Conservation (phyloP, 1,140 invertebrate species). For the Ceratitis capitata region DNA sequence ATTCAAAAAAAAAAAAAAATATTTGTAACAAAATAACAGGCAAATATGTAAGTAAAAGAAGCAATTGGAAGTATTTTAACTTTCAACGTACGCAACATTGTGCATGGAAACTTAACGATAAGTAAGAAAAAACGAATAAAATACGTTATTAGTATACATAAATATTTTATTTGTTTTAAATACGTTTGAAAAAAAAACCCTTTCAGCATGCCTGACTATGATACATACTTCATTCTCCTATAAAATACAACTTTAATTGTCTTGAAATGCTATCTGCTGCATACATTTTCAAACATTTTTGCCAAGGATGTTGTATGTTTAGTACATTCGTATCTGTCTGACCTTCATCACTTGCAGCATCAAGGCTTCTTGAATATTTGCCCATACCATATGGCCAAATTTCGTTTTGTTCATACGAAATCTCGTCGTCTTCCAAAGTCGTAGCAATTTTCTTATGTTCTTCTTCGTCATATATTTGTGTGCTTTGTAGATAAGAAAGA, state of each 20-base stretch:
- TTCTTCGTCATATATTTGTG: not conserved
- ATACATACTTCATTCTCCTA: not conserved
- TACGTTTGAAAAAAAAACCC: not conserved
- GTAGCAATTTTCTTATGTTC: not conserved
- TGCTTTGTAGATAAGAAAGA: not conserved
- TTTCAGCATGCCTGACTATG: not conserved
- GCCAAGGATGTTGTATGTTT: slow-evolving; percentile 24
- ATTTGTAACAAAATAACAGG: not conserved
- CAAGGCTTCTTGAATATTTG: slow-evolving; percentile 26
- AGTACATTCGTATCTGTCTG: not conserved
- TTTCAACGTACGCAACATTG: not conserved
- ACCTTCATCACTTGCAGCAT: not conserved
- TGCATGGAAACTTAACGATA: not conserved
- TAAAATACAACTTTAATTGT: slow-evolving; percentile 32
- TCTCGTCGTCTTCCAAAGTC: not conserved
- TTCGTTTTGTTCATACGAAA: slow-evolving; percentile 41
- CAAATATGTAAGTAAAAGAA: not conserved
- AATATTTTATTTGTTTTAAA: not conserved
- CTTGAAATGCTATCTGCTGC: slow-evolving; percentile 40
- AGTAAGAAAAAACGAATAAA: slow-evolving; percentile 31
- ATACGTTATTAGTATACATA: not conserved
- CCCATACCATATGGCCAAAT: slow-evolving; percentile 13
- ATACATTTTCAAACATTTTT: slow-evolving; percentile 41
- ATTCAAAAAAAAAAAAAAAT: not conserved
- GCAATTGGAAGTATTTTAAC: slow-evolving; percentile 6